Percentiles rank a stretch among this genome's conserved stretches.
phyloP scores from a whole-genome alignment of 2,113 vertebrate species.

The Pachypanchax playfairii region DNA sequence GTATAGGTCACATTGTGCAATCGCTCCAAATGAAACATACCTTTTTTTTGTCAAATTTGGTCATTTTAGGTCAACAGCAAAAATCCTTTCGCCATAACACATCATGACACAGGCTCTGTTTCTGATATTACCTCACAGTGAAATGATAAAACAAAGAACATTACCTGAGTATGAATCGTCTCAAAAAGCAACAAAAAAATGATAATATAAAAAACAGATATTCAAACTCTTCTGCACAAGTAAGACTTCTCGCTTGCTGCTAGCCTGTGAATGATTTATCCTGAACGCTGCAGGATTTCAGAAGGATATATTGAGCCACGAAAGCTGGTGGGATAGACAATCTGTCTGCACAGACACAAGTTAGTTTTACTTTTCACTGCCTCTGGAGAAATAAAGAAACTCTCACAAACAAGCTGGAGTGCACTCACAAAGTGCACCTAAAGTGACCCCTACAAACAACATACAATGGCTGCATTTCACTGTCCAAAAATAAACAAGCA shows the following conservation, averaged over 20 bases:
- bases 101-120: conserved; percentile 1
- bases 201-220: conserved; percentile 11
- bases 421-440: conserved; percentile 28
- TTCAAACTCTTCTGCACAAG: conserved; percentile 18
- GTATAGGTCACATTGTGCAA: too few relatives aligned
- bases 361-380: conserved; percentile 49
- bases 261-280: conserved; percentile 52
- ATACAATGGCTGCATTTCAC: conserved; percentile 29
- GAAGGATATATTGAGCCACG: conserved; percentile 33
- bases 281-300: conserved; percentile 37
- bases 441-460: conserved; percentile 43
- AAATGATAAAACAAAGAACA: neutral
- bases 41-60: neutral
- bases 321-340: conserved; percentile 35
- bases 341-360: conserved; percentile 36
- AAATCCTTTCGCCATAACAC: conserved; percentile 17
- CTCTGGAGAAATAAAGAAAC: conserved; percentile 52
- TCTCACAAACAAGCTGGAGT: conserved; percentile 40
- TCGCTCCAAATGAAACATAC: too few relatives aligned
- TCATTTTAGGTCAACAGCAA: conserved; percentile 7
- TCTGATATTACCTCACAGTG: neutral
- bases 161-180: neutral
- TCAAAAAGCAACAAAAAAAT: conserved; percentile 5
- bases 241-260: conserved; percentile 29
- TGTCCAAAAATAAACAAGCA: conserved; percentile 40